Percentiles rank a stretch among this genome's conserved stretches.
Evolutionary conservation across 2,797 vertebrate genomes (phyloP).

Genomic region (Bovichtus variegatus): DNA sequence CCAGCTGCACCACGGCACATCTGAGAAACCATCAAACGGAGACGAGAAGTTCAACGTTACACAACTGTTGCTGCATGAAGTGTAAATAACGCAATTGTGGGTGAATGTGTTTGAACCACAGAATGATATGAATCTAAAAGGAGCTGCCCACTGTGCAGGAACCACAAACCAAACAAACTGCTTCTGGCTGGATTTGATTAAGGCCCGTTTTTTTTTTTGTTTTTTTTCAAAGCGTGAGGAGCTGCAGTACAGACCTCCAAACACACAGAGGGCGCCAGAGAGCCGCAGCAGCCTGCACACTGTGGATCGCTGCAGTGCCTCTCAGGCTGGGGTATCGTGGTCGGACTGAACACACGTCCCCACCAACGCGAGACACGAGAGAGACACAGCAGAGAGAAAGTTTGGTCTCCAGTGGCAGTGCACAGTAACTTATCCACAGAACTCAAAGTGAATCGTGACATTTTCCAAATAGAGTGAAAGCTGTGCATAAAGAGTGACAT

Average conservation of each 20-base stretch:
- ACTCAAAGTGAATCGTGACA: not conserved
- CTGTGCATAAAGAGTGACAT: no score
- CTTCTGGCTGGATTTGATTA: slow-evolving; percentile 43
- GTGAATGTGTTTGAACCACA: slow-evolving; percentile 42
- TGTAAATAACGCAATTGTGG: slow-evolving; percentile 10
- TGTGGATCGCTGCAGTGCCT: slow-evolving; percentile 1
- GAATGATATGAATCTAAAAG: slow-evolving; percentile 66
- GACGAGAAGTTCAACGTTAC: not conserved
- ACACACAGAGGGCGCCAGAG: slow-evolving; percentile 62
- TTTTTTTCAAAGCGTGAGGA: not conserved
- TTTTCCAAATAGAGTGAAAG: no score
- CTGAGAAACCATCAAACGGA: not conserved
- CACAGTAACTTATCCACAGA: not conserved
- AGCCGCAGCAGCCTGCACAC: slow-evolving; percentile 27
- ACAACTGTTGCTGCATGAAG: not conserved
- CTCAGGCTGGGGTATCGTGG: slow-evolving; percentile 40
- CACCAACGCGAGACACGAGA: no score
- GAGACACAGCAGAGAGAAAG: no score
- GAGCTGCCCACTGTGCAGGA: slow-evolving; percentile 5
- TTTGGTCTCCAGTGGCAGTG: not conserved
- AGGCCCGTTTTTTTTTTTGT: no score
- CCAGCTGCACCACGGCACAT: slow-evolving; percentile 8
- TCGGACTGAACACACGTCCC: slow-evolving; percentile 20
- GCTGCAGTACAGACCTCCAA: slow-evolving; percentile 48
- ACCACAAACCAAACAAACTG: slow-evolving; percentile 53